Percentiles rank a stretch among this genome's conserved stretches.
Evolutionary conservation across 37 sponge, comb jelly and placozoan genomes (phyloP).

Genomic region (Chondrosia reniformis): DNA sequence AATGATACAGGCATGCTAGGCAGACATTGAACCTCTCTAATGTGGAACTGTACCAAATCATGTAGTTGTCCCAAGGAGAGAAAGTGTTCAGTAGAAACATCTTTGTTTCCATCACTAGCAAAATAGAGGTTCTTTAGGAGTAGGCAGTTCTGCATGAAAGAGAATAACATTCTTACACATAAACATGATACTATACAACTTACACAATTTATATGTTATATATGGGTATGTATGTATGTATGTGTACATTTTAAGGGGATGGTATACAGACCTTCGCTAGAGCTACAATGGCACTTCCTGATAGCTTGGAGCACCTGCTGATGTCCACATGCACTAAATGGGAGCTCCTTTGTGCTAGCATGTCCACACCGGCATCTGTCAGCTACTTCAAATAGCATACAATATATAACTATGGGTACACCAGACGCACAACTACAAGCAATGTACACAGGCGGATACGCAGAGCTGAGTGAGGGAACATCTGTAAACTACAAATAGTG

Average conservation of each 20-base stretch:
- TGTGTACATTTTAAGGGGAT: background rate
- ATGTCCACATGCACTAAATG: conserved; percentile 23
- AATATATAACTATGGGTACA: background rate
- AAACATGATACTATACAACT: background rate
- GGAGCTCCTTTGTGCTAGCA: conserved; percentile 8
- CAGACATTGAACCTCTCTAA: no score
- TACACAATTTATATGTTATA: background rate
- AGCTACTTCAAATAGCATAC: background rate
- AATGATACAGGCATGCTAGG: no score
- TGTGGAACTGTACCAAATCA: no score
- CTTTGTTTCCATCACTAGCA: background rate
- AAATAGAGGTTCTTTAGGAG: conserved; percentile 32
- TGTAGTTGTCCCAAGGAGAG: background rate
- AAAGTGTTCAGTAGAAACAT: background rate
- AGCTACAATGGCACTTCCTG: conserved; percentile 18
- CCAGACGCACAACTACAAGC: no score
- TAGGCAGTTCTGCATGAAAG: conserved; percentile 27
- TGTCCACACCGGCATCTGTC: conserved; percentile 1
- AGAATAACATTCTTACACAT: conserved; percentile 16
- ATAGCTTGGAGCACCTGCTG: conserved; percentile 23
- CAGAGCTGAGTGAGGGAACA: no score
- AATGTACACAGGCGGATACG: no score
- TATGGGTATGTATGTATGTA: conserved; percentile 2
- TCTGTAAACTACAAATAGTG: no score
- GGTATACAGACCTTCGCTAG: conserved; percentile 20